These are phyloP conservation scores for Plestiodon gilberti DNA, from an alignment of 2,113 vertebrate genomes.

Conservation along the genomic window DNA sequence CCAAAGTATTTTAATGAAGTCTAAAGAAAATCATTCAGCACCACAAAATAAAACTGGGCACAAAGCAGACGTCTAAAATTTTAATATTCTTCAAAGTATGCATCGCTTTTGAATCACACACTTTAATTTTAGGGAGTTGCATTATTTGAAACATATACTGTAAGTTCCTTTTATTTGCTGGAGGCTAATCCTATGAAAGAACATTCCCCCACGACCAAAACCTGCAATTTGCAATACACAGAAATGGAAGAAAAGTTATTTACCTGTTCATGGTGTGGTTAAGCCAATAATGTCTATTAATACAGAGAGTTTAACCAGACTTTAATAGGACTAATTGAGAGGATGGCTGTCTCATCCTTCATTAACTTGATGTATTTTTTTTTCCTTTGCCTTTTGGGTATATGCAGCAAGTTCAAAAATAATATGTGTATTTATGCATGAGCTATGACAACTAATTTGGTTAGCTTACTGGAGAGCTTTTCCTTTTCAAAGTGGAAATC, in stretches of 20 bases:
- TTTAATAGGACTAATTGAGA: constrained; percentile 44
- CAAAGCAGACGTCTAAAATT: not conserved
- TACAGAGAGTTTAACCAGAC: constrained; percentile 40
- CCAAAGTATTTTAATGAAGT: not conserved
- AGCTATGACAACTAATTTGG: constrained; percentile 54
- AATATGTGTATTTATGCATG: constrained; percentile 39
- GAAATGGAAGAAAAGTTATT: not conserved
- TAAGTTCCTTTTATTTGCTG: constrained; percentile 28
- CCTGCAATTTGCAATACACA: not conserved
- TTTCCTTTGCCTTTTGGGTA: constrained; percentile 36
- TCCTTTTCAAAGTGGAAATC: constrained; percentile 31
- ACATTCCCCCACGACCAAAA: not conserved
- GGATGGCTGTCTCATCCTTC: constrained; percentile 39
- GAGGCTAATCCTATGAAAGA: not conserved
- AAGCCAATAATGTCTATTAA: constrained; percentile 31
- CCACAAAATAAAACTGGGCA: not conserved
- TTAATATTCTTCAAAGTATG: not conserved
- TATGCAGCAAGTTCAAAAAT: constrained; percentile 34
- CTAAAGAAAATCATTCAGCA: not conserved
- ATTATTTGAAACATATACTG: not conserved
- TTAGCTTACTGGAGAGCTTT: not conserved
- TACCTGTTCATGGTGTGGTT: not conserved
- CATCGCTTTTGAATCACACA: constrained; percentile 5
- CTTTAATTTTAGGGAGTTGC: not conserved
- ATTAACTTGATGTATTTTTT: constrained; percentile 33